Conservation (phyloP, 2,113 vertebrate species). For the Pedetes capensis region DNA sequence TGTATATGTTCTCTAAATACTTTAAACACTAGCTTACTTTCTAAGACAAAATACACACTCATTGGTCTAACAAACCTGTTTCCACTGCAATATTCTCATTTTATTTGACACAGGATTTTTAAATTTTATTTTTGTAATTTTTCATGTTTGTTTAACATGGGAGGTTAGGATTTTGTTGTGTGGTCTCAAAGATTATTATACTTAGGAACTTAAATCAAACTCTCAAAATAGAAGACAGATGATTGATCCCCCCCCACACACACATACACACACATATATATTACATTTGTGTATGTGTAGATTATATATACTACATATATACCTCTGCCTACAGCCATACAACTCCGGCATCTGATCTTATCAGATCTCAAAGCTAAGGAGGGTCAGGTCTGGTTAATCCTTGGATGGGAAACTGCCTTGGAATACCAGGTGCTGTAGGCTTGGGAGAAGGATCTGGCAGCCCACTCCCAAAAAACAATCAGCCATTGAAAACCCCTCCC, state of each 20-base stretch:
- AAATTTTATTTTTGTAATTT: not conserved
- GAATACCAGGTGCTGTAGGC: too few species aligned
- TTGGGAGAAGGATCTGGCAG: too few species aligned
- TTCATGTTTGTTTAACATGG: slow-evolving; percentile 30
- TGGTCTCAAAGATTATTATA: not conserved
- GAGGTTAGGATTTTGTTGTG: not conserved
- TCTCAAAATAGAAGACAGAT: not conserved
- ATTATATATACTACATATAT: not conserved
- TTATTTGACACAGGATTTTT: not conserved
- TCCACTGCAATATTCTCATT: not conserved
- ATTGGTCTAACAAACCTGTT: not conserved
- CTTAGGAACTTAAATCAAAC: not conserved
- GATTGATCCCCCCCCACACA: not conserved
- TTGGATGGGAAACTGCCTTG: too few species aligned
- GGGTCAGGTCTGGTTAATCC: too few species aligned
- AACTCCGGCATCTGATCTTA: too few species aligned
- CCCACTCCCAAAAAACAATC: too few species aligned
- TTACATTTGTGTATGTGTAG: not conserved
- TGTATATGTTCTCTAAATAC: not conserved
- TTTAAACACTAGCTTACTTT: slow-evolving; percentile 11
- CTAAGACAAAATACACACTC: slow-evolving; percentile 3
- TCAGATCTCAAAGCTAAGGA: too few species aligned
- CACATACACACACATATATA: not conserved
- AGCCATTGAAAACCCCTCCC: too few species aligned
- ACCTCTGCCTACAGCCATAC: too few species aligned